Percentiles rank a stretch among this genome's conserved stretches.
Conservation (phyloP, 1,140 invertebrate genomes). For the Holotrichia oblita region DNA sequence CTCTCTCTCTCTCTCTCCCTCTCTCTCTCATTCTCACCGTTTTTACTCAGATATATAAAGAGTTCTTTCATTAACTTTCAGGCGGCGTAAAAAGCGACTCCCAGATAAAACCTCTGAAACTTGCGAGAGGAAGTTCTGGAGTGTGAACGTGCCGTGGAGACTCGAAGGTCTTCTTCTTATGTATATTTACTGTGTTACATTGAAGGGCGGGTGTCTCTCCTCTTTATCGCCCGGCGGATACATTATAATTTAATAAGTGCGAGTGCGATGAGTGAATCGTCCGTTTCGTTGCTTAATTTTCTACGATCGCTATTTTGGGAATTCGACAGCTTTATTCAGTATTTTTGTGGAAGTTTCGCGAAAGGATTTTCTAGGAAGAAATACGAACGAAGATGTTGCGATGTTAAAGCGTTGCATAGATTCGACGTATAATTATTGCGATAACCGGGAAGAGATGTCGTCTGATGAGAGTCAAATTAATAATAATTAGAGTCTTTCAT, state of each 20-base stretch:
- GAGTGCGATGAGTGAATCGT: constrained; percentile 33
- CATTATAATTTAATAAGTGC: constrained; percentile 41
- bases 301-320: no score
- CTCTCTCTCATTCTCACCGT: no score
- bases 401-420: no score
- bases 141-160: constrained; percentile 51
- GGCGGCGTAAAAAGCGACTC: constrained; percentile 53
- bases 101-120: constrained; percentile 51
- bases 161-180: constrained; percentile 42
- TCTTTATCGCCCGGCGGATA: constrained; percentile 27
- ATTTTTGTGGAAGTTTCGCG: no score
- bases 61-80: constrained; percentile 54
- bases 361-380: no score
- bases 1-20: constrained; percentile 34
- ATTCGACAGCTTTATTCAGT: no score
- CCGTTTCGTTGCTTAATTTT: background rate
- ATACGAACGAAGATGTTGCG: no score
- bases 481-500: no score
- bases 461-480: no score
- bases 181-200: constrained; percentile 48
- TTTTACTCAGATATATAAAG: no score
- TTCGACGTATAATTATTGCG: no score
- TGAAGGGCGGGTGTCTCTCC: constrained; percentile 29
- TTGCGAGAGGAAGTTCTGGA: constrained; percentile 48
- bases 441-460: no score